Conservation (phyloP, 2,113 vertebrate species). For the Paedocypris sp. region DNA sequence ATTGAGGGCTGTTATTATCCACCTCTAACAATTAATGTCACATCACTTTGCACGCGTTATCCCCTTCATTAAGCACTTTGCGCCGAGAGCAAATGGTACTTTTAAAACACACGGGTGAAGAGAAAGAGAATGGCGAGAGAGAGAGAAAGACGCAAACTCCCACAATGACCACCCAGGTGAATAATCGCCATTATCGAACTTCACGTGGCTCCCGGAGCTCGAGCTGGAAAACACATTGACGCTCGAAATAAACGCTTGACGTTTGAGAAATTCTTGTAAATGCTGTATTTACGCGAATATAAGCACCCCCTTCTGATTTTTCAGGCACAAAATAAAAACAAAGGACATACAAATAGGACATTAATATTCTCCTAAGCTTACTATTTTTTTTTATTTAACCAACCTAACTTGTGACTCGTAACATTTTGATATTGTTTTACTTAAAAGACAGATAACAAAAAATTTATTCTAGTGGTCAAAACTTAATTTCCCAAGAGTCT, state of each 20-base stretch:
- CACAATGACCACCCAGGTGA: slow-evolving; percentile 38
- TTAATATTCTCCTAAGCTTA: no score
- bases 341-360: no score
- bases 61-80: slow-evolving; percentile 51
- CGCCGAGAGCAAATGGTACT: slow-evolving; percentile 37
- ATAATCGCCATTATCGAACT: slow-evolving; percentile 36
- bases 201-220: slow-evolving; percentile 36
- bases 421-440: no score
- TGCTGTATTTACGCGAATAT: no score
- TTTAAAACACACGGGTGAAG: slow-evolving; percentile 40
- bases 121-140: slow-evolving; percentile 4
- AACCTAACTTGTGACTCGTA: no score
- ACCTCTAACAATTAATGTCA: slow-evolving; percentile 55
- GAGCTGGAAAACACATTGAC: slow-evolving; percentile 23
- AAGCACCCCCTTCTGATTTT: no score
- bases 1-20: slow-evolving; percentile 51
- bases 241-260: slow-evolving; percentile 17
- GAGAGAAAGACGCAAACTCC: slow-evolving; percentile 3
- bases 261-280: no score
- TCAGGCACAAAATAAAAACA: no score
- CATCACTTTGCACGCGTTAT: slow-evolving; percentile 52
- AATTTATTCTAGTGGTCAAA: no score
- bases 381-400: no score
- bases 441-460: no score
- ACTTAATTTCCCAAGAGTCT: no score